Evolutionary conservation across 2,797 vertebrate species (phyloP), one percentile per base, ranked within the genome.

Genomic region (Dromococcyx pavoninus): DNA sequence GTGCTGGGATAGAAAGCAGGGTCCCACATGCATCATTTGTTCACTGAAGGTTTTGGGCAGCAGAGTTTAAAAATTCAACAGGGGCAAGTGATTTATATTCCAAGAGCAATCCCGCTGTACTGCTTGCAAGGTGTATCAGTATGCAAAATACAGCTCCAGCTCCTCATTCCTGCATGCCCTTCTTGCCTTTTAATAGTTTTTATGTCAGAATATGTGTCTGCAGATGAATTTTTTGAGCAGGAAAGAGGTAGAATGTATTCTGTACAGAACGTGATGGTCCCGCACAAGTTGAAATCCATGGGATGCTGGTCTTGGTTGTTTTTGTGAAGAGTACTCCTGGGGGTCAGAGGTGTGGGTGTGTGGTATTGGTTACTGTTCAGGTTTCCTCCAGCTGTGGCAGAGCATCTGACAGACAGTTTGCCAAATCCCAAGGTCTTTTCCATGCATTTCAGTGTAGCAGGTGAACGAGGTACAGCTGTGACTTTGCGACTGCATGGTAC

Each of bases 371-470:
- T 62, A 10, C 9, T 11, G 32, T 6, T 33, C 33, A 11, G 33
- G 22, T 53, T 93, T 33, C 28, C 57, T 58, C 33, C 71, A 32
- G 61, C 48, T 0, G 0, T 25, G 58, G 62, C 72, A 56, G 56
- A 43, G 10, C 44, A 21, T 17, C 70, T 22, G 25, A 22, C 41
- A 53, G 53, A 9, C 10, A 62, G 11, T 33, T 67, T 71, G 62
- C 37, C 51, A 46, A 21, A 43, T 30, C 30, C 30, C 2, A 5
- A 13, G 30, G 21, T 39, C 12, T 67, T 61, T 48, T 78, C 79
- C 24, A 0, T 13, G 11, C 32, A 5, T 37, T 13, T 37, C n/a
- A 9, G 57, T 3, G 15, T 1, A 2, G 46, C 19, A 10, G 66
- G 33, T 23, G 76, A 64, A 23, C 4, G 5, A 57, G n/a, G 21